Base-by-base conservation (phyloP, 2,888 invertebrate genomes). In the Hololepta plana region DNA sequence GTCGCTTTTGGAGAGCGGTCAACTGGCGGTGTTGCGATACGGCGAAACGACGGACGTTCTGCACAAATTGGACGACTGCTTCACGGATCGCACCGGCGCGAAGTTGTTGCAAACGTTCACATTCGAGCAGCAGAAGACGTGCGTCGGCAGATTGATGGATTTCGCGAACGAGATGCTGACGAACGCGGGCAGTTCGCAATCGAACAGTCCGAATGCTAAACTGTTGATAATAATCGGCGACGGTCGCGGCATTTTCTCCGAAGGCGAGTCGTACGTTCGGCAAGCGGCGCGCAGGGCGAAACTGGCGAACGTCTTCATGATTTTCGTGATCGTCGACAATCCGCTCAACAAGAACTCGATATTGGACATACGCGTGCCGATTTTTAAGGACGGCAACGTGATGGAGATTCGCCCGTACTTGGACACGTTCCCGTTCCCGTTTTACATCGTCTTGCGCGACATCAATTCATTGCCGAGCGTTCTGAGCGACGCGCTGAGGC, bases 371-470 rank as follows among this genome's bases (percentile, higher is more conserved):
- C 66, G 76, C 35, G 72, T 77, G 41, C 82, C 87, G 1, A 52
- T 76, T 9, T 76, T 81, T 46, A 60, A 63, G 37, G 63, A 59
- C 17, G 60, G 61, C 3, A 59, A 66, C 36, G 44, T 67, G 9
- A 46, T 65, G 3, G 62, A 64, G 23, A 76, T 90, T 41, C 66
- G 68, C 38, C 71, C 79, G 0, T 96, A 96, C 51, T 71, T 99
- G 62, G 93, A 95, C 44, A 70, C 69, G 24, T 99, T 99, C 55
- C 98, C 98, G 1, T 98, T 99, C 54, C 93, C 95, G 1, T 96
- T 88, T 61, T 99, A 98, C 53, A 67, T 98, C 24, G 80, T 98
- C 42, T 65, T 99, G 14, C 60, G 87, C 31, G 88, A 96, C 46
- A 73, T 95, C 42, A 71, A 73, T 33, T 73, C 79, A 13, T 57